Percentiles rank a stretch among this genome's conserved stretches.
These are phyloP conservation scores for Leucophenga maculata DNA, from an alignment of 2,888 invertebrate genomes.

Conservation along the genomic window DNA sequence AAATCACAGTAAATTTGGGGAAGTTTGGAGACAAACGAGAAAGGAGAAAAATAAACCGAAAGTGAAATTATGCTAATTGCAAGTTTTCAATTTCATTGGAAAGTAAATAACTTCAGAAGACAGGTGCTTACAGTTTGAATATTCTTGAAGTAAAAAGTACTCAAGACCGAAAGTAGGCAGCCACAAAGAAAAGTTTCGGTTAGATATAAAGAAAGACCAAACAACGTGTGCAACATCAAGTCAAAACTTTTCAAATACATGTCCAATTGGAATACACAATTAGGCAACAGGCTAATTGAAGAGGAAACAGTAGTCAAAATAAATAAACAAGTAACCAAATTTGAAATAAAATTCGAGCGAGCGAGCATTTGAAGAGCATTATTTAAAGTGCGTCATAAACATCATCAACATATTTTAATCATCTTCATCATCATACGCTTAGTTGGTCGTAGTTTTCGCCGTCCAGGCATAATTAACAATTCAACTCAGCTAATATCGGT, in stretches of 20 bases:
- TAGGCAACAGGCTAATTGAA: neutral
- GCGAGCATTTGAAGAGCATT: neutral
- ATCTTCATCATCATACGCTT: neutral
- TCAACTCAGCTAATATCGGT: slow-evolving; percentile 67
- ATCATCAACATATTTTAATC: neutral
- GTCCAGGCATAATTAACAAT: slow-evolving; percentile 64
- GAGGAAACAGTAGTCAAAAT: slow-evolving; percentile 13
- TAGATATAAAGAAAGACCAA: neutral
- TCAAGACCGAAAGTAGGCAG: neutral
- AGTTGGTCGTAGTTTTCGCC: slow-evolving; percentile 30
- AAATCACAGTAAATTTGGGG: slow-evolving; percentile 7
- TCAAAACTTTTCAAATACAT: slow-evolving; percentile 4
- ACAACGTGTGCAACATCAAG: neutral
- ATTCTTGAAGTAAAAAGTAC: too few species aligned
- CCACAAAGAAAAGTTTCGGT: neutral
- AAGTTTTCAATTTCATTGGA: slow-evolving; percentile 63
- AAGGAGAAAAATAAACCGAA: neutral
- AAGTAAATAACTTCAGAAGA: slow-evolving; percentile 42
- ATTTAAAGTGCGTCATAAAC: neutral
- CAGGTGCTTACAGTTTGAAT: neutral
- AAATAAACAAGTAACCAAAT: neutral
- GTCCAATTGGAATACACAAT: slow-evolving; percentile 13
- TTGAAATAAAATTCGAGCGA: neutral
- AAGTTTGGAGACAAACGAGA: neutral
- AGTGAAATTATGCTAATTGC: slow-evolving; percentile 30